Evolutionary conservation across 2,113 vertebrate species (phyloP).

Genomic region (Hippocampus mohnikei): DNA sequence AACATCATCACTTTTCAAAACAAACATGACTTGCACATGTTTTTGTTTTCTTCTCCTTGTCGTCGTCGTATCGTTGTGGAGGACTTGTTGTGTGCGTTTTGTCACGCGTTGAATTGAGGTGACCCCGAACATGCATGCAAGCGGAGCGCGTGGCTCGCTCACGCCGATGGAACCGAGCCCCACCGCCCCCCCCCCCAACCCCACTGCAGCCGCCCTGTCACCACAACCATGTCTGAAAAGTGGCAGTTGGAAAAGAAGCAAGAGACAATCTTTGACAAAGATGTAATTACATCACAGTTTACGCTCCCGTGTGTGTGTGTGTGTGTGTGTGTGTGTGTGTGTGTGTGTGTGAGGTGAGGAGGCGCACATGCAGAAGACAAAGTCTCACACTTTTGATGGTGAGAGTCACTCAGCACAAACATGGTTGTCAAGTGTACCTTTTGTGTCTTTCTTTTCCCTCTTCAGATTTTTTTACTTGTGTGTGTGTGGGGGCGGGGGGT

Average conservation of each 20-base stretch:
- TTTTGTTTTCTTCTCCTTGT: neutral
- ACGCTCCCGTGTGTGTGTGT: conserved; percentile 44
- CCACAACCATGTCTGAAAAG: conserved; percentile 55
- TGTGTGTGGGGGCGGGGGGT: neutral
- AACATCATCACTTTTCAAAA: conserved; percentile 68
- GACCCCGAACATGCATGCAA: conserved; percentile 7
- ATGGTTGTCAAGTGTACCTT: conserved; percentile 29
- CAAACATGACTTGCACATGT: conserved; percentile 62
- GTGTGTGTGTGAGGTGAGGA: conserved; percentile 29
- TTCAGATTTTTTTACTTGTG: conserved; percentile 5
- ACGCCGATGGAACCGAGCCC: neutral
- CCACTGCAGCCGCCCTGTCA: conserved; percentile 35
- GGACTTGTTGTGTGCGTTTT: conserved; percentile 24
- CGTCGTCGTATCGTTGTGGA: conserved; percentile 23
- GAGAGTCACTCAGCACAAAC: conserved; percentile 69
- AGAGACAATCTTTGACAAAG: conserved; percentile 76
- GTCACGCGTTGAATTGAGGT: conserved; percentile 7
- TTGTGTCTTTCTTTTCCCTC: neutral
- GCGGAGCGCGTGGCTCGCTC: conserved; percentile 8
- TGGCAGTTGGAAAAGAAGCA: conserved; percentile 46
- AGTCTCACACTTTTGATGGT: conserved; percentile 54
- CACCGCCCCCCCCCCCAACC: neutral
- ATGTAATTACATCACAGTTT: conserved; percentile 66
- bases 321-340: conserved; percentile 15
- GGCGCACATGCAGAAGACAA: conserved; percentile 57